A percentile compares a stretch with the other conserved stretches of the same genome.
phyloP scores from a whole-genome alignment of 2,888 invertebrate genomes.

The Trimorus sp. region DNA sequence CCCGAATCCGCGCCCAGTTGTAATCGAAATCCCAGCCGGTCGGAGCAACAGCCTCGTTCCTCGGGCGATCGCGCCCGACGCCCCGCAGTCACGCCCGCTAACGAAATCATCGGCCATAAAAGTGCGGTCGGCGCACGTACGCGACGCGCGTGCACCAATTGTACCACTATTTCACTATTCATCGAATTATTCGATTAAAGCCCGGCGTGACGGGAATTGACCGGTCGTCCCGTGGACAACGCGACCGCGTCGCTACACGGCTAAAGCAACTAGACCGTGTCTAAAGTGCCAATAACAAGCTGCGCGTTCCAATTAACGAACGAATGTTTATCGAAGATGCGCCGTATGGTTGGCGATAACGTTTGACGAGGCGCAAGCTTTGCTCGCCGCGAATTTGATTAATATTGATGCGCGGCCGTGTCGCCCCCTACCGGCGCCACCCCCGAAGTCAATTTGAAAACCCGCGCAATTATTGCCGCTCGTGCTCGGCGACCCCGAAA shows the following conservation, averaged over 20 bases:
- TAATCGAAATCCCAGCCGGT: too few species aligned
- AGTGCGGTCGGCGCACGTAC: constrained; percentile 33
- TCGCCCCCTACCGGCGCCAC: constrained; percentile 6
- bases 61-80: too few species aligned
- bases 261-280: constrained; percentile 53
- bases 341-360: constrained; percentile 52
- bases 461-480: constrained; percentile 24
- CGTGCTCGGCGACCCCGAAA: constrained; percentile 21
- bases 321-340: constrained; percentile 61
- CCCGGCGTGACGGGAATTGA: constrained; percentile 47
- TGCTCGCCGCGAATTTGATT: constrained; percentile 43
- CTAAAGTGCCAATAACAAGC: constrained; percentile 61
- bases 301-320: constrained; percentile 61
- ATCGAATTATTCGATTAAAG: constrained; percentile 63
- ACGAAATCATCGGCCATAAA: constrained; percentile 43
- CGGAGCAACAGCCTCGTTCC: too few species aligned
- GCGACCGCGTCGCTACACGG: constrained; percentile 39
- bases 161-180: constrained; percentile 55
- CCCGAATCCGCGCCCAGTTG: too few species aligned
- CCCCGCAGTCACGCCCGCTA: constrained; percentile 1
- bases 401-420: constrained; percentile 41
- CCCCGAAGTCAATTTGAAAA: constrained; percentile 38
- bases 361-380: constrained; percentile 48
- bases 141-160: constrained; percentile 42
- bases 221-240: constrained; percentile 17